Evolutionary conservation across 2,888 invertebrate species (phyloP).

Genomic region (Nysson spinosus): DNA sequence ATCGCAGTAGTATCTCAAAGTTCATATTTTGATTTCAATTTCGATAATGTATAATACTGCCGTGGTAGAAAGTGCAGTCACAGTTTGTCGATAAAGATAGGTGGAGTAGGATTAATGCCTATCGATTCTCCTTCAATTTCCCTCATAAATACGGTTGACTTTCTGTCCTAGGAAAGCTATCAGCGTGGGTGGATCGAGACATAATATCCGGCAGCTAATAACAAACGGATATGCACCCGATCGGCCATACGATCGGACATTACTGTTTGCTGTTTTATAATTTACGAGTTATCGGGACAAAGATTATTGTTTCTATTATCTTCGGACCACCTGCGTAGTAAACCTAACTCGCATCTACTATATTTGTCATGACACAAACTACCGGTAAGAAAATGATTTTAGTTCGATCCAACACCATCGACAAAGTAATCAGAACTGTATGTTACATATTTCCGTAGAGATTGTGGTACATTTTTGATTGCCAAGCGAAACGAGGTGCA

Average conservation of each 20-base stretch:
- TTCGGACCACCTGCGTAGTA: slow-evolving; percentile 63
- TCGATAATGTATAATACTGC: too few relatives aligned
- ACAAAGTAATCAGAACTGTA: background rate
- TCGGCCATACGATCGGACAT: slow-evolving; percentile 58
- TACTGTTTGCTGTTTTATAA: slow-evolving; percentile 62
- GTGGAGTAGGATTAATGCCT: slow-evolving; percentile 19
- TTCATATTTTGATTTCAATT: too few relatives aligned
- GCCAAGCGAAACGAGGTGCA: too few relatives aligned
- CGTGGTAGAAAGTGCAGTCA: background rate
- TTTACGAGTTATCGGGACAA: slow-evolving; percentile 50
- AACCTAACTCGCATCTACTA: background rate
- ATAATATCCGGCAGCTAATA: slow-evolving; percentile 53
- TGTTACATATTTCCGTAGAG: too few relatives aligned
- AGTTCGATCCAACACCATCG: slow-evolving; percentile 9
- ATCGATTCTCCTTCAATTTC: slow-evolving; percentile 13
- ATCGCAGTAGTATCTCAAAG: too few relatives aligned
- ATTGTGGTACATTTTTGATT: too few relatives aligned
- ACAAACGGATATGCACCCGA: slow-evolving; percentile 62
- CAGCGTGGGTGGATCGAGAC: slow-evolving; percentile 33
- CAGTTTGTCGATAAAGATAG: background rate
- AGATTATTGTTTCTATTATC: slow-evolving; percentile 54
- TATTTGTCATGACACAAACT: background rate
- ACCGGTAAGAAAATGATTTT: slow-evolving; percentile 25
- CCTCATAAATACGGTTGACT: background rate
- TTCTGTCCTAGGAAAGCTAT: background rate